Percentiles rank a stretch among this genome's conserved stretches.
Conservation (phyloP, 2,797 vertebrate species). For the Platyrinchus mystaceus region DNA sequence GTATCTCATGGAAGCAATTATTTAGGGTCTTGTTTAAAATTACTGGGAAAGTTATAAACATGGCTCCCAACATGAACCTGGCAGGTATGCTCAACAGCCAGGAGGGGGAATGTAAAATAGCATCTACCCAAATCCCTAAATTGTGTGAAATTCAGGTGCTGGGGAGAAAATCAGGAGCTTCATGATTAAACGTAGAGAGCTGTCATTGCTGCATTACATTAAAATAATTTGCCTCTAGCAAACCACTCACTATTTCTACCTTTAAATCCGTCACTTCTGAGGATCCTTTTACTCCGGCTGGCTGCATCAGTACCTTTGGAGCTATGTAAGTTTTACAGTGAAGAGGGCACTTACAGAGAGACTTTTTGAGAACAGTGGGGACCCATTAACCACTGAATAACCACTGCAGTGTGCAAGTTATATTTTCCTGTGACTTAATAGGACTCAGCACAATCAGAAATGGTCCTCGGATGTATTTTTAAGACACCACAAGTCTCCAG, state of each 20-base stretch:
- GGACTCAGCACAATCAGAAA: constrained; percentile 1
- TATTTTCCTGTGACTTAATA: constrained; percentile 35
- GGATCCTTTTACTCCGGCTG: constrained; percentile 63
- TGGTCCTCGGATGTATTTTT: constrained; percentile 33
- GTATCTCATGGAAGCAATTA: background rate
- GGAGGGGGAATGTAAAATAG: constrained; percentile 35
- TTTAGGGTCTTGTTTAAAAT: constrained; percentile 66
- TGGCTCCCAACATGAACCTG: constrained; percentile 2
- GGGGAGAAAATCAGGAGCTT: constrained; percentile 61
- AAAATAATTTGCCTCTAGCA: constrained; percentile 76
- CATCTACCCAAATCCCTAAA: constrained; percentile 20
- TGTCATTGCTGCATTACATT: constrained; percentile 73
- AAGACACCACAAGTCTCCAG: constrained; percentile 49
- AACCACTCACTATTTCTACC: constrained; percentile 55
- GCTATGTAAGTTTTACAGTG: constrained; percentile 49
- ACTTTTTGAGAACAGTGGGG: constrained; percentile 38
- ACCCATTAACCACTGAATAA: constrained; percentile 57
- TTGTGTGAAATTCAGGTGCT: constrained; percentile 53
- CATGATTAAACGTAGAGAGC: constrained; percentile 68
- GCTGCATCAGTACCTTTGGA: constrained; percentile 66
- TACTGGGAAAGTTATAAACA: constrained; percentile 43
- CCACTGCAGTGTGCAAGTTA: background rate
- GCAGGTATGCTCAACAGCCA: background rate
- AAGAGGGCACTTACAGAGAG: constrained; percentile 10
- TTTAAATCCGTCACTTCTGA: constrained; percentile 73